phyloP scores from a whole-genome alignment of 2,888 invertebrate genomes.

The Trilocha varians region DNA sequence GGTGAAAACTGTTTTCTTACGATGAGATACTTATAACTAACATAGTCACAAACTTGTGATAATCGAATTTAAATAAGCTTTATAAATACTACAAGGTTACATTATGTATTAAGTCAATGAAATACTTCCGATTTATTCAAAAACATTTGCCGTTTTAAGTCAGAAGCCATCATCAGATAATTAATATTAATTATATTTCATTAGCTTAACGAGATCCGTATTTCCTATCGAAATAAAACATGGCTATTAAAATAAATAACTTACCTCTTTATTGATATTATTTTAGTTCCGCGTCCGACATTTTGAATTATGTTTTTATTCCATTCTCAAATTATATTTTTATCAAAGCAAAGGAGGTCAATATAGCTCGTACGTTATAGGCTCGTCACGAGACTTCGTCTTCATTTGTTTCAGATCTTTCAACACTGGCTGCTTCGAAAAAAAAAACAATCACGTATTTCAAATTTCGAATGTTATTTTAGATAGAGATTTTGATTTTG shows the following conservation, averaged over 20 bases:
- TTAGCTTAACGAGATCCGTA: too few species aligned
- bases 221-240: too few species aligned
- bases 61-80: too few species aligned
- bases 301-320: neutral
- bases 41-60: too few species aligned
- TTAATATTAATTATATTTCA: too few species aligned
- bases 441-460: constrained; percentile 1
- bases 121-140: too few species aligned
- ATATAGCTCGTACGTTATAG: constrained; percentile 13
- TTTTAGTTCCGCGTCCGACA: neutral
- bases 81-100: too few species aligned
- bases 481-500: neutral
- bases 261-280: neutral
- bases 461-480: neutral
- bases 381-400: constrained; percentile 21
- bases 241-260: neutral
- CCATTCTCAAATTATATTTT: neutral
- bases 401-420: constrained; percentile 31
- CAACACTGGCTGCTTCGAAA: constrained; percentile 22
- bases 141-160: too few species aligned
- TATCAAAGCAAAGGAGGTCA: neutral
- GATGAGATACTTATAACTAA: too few species aligned
- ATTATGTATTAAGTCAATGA: too few species aligned
- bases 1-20: too few species aligned
- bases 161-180: too few species aligned